phyloP scores from a whole-genome alignment of 2,888 invertebrate genomes.

The Lagria hirta region DNA sequence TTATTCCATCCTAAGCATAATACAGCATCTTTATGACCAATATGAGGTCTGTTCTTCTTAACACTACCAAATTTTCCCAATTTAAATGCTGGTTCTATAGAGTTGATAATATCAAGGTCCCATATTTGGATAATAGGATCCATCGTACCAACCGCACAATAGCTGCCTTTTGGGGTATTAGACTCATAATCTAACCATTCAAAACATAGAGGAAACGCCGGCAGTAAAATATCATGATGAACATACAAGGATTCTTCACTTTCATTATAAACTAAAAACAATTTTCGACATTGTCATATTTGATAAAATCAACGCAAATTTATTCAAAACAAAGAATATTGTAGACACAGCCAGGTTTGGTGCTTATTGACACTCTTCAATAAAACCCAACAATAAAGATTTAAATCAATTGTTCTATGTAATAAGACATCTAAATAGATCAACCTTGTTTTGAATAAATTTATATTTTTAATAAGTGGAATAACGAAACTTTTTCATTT shows the following conservation, averaged over 20 bases:
- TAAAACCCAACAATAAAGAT: no score
- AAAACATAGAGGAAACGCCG: conserved; percentile 86
- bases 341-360: no score
- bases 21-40: conserved; percentile 89
- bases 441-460: no score
- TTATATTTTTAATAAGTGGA: no score
- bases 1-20: conserved; percentile 90
- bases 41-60: conserved; percentile 67
- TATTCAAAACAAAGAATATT: no score
- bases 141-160: conserved; percentile 93
- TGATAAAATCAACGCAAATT: no score
- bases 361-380: no score
- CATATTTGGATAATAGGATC: conserved; percentile 92
- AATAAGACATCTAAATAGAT: no score
- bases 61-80: conserved; percentile 74
- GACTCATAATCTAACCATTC: conserved; percentile 93
- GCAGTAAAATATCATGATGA: conserved; percentile 89
- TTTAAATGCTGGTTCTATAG: conserved; percentile 82
- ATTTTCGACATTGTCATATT: conserved; percentile 12
- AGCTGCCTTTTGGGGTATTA: conserved; percentile 73
- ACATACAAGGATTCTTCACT: conserved; percentile 86
- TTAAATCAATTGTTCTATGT: neutral
- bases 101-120: conserved; percentile 93
- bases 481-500: no score
- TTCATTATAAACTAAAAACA: conserved; percentile 80